Conservation (phyloP, 2,113 vertebrate genomes). For the Circaetus gallicus region DNA sequence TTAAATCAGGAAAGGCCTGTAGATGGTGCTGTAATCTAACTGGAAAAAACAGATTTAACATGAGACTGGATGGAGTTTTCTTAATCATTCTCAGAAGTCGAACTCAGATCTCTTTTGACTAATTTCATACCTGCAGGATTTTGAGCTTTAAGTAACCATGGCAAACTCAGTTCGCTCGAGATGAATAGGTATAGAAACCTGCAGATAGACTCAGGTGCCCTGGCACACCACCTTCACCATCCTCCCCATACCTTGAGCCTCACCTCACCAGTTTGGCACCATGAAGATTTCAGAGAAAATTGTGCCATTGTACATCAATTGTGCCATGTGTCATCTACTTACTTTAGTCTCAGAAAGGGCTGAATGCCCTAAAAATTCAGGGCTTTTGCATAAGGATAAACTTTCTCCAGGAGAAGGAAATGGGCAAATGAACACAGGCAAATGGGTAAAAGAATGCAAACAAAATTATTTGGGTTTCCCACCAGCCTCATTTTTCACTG, state of each 20-base stretch:
- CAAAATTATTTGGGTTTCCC: background rate
- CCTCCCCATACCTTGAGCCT: background rate
- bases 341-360: background rate
- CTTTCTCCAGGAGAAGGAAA: background rate
- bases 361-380: background rate
- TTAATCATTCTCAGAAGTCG: background rate
- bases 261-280: background rate
- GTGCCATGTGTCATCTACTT: background rate
- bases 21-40: constrained; percentile 74
- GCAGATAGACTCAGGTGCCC: background rate
- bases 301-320: background rate
- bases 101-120: background rate
- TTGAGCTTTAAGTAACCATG: background rate
- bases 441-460: background rate
- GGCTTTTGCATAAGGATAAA: background rate
- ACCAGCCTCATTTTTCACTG: background rate
- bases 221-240: background rate
- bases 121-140: background rate
- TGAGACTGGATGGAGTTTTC: background rate
- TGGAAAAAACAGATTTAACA: background rate
- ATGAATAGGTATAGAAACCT: background rate
- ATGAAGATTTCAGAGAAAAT: background rate
- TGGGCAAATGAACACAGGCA: background rate
- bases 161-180: background rate
- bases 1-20: constrained; percentile 25